Evolutionary conservation across 1,140 invertebrate species (phyloP).

Genomic region (Bombus superbus): DNA sequence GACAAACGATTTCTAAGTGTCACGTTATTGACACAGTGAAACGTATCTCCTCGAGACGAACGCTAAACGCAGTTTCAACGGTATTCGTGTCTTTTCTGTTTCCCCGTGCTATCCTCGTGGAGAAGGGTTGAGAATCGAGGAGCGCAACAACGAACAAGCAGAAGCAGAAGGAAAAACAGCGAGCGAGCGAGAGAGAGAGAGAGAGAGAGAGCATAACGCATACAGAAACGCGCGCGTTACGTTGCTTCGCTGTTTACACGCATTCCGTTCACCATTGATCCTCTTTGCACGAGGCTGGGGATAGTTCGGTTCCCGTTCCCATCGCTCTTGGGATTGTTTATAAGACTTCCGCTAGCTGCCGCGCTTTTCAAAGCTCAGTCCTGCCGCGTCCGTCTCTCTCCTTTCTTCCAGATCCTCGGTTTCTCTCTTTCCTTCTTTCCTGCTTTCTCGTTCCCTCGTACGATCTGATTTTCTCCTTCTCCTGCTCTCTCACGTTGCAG

Average conservation of each 20-base stretch:
- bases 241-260: conserved; percentile 65
- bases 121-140: background rate
- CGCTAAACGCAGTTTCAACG: conserved; percentile 34
- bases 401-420: background rate
- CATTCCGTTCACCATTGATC: conserved; percentile 70
- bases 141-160: background rate
- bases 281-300: conserved; percentile 57
- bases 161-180: background rate
- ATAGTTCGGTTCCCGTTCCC: conserved; percentile 61
- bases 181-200: background rate
- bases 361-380: conserved; percentile 66
- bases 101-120: too few species aligned
- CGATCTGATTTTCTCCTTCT: background rate
- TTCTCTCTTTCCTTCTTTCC: background rate
- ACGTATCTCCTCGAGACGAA: conserved; percentile 24
- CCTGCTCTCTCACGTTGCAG: conserved; percentile 29
- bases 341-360: conserved; percentile 74
- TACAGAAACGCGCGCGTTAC: conserved; percentile 29
- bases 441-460: background rate
- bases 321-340: conserved; percentile 73
- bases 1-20: background rate
- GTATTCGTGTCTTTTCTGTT: background rate
- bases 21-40: conserved; percentile 28
- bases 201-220: background rate
- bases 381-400: conserved; percentile 1